phyloP scores from a whole-genome alignment of 2,113 vertebrate species.

The Nanger granti region DNA sequence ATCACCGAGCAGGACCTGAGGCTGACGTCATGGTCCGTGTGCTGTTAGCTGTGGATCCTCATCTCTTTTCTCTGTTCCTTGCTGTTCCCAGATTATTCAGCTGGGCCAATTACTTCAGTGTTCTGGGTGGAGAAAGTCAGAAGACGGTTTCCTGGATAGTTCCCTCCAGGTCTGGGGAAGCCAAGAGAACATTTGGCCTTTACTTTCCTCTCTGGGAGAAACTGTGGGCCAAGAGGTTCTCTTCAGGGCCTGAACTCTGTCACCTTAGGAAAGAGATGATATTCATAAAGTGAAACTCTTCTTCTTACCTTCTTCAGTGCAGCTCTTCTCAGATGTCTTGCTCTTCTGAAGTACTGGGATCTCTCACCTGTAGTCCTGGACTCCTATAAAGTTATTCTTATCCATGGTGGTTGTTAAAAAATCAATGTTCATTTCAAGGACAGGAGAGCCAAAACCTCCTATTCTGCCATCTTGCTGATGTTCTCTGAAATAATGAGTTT shows the following conservation, averaged over 20 bases:
- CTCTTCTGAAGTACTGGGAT: background rate
- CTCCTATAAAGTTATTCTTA: background rate
- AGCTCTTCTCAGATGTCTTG: background rate
- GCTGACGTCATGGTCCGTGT: background rate
- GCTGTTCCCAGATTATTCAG: background rate
- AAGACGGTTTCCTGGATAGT: too few relatives aligned
- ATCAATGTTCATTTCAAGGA: background rate
- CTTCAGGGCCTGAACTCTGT: background rate
- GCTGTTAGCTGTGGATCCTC: background rate
- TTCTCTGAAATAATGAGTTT: background rate
- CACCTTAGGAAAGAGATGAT: background rate
- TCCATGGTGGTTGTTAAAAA: background rate
- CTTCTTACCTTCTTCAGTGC: background rate
- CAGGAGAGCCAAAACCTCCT: background rate
- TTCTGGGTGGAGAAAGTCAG: background rate
- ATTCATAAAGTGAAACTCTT: background rate
- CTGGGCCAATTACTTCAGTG: background rate
- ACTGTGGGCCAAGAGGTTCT: background rate
- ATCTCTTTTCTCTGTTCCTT: background rate
- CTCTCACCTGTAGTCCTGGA: background rate
- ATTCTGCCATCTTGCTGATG: background rate
- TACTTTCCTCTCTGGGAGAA: background rate
- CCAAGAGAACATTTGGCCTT: background rate
- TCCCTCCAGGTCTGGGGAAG: background rate
- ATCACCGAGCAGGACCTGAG: background rate